These are phyloP conservation scores for Brachyistius frenatus DNA, from an alignment of 2,113 vertebrate species.

Conservation along the genomic window DNA sequence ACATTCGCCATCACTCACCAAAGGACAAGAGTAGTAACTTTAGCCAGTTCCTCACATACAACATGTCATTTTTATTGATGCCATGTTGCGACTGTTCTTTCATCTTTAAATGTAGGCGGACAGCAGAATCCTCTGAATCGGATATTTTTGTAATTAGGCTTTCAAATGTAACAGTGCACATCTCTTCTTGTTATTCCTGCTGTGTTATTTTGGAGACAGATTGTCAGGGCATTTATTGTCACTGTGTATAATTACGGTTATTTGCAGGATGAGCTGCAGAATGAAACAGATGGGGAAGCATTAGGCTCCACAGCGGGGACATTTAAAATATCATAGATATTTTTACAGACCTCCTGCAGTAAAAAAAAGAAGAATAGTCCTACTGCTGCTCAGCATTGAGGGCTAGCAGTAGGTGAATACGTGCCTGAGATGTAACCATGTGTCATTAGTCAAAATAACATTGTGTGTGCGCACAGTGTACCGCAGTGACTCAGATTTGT, in stretches of 20 bases:
- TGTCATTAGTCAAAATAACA: conserved; percentile 21
- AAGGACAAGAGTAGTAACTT: neutral
- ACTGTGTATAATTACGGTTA: conserved; percentile 39
- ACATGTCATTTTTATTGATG: neutral
- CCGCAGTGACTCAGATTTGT: neutral
- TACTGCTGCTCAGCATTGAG: neutral
- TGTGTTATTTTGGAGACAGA: conserved; percentile 31
- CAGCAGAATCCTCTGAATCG: neutral
- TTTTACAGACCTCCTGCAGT: conserved; percentile 33
- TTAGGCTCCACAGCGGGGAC: conserved; percentile 15
- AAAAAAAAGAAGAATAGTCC: neutral
- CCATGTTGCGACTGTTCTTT: neutral
- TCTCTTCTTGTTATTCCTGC: conserved; percentile 23
- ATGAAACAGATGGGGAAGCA: conserved; percentile 29
- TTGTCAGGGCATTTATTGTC: conserved; percentile 28
- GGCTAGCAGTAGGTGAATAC: conserved; percentile 4
- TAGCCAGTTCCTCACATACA: neutral
- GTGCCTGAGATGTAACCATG: conserved; percentile 9
- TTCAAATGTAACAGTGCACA: neutral
- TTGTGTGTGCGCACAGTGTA: neutral
- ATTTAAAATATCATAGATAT: conserved; percentile 31
- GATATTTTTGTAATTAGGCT: conserved; percentile 38
- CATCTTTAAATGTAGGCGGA: neutral
- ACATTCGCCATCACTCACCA: conserved; percentile 1
- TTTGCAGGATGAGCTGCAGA: conserved; percentile 47